Evolutionary conservation across 2,888 invertebrate species (phyloP), one percentile per base, ranked within the genome.

Genomic region (Poecilus cupreus): DNA sequence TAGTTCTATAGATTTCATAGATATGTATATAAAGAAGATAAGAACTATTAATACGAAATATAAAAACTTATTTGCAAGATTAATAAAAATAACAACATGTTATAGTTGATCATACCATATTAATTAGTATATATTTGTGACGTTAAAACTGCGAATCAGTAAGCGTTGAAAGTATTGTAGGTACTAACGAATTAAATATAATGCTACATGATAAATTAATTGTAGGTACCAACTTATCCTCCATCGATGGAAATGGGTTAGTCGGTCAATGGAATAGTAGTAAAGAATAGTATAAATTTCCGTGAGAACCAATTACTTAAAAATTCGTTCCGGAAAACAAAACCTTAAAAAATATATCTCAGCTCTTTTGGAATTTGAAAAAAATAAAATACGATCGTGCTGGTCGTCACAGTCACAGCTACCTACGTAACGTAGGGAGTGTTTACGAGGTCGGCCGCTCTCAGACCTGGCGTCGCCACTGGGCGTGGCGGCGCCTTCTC

Each of bases 381-480:
- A n/a, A 68, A 68, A 68, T 68, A 68, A 68, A 68, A 68, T 68
- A 68, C 64, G 64, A 37, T 68, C 32, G 16, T 37, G 64, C 3
- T 18, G 64, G 64, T 68, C 37, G n/a, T n/a, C n/a, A n/a, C n/a
- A 11, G 64, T 68, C 64, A 68, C 60, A 60, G 18, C 72, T 72
- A 60, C 46, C 43, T 20, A 20, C 49, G n/a, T 13, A 10, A 20
- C 49, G n/a, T 13, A 10, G 32, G 24, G 10, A 70, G 70, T 79
- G 79, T 79, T 79, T 79, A 79, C 79, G 68, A 64, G 68, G 64
- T 64, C 51, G 68, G 32, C 70, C 79, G 70, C 79, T 70, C 57
- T 51, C 79, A 79, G 79, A 79, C 79, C 68, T 46, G 32, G 79
- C 22, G 79, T n/a, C 79, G 79, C 79, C 79, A 79, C 79, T 70